These are phyloP conservation scores for Odobenus rosmarus DNA, from an alignment of 2,113 vertebrate genomes.

Conservation along the genomic window DNA sequence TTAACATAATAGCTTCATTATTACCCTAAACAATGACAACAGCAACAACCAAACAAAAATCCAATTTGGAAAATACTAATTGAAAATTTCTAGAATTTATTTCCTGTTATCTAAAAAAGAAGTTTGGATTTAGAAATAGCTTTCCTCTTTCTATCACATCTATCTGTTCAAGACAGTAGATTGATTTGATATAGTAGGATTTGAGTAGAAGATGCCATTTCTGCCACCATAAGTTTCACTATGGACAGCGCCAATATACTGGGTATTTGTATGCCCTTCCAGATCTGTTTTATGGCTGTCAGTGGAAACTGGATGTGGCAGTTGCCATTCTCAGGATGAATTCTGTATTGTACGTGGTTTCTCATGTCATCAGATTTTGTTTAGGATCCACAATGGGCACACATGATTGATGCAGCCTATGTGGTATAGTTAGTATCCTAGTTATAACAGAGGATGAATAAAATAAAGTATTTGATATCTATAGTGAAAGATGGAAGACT, in stretches of 20 bases:
- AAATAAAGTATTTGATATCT: neutral
- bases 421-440: neutral
- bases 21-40: too few relatives aligned
- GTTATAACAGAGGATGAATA: neutral
- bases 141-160: neutral
- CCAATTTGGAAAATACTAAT: neutral
- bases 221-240: neutral
- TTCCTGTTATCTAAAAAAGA: neutral
- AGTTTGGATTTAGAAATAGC: neutral
- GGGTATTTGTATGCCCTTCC: neutral
- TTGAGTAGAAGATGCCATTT: neutral
- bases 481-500: neutral
- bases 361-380: neutral
- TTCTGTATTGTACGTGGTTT: neutral
- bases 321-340: neutral
- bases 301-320: neutral
- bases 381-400: neutral
- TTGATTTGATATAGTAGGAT: neutral
- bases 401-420: neutral
- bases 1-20: too few relatives aligned
- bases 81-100: conserved; percentile 9
- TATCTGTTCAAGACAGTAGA: neutral
- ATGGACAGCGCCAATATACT: neutral
- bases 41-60: too few relatives aligned
- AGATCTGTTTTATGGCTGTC: neutral